Conservation (phyloP, 1,140 invertebrate genomes). For the Alviniconcha marisindica region DNA sequence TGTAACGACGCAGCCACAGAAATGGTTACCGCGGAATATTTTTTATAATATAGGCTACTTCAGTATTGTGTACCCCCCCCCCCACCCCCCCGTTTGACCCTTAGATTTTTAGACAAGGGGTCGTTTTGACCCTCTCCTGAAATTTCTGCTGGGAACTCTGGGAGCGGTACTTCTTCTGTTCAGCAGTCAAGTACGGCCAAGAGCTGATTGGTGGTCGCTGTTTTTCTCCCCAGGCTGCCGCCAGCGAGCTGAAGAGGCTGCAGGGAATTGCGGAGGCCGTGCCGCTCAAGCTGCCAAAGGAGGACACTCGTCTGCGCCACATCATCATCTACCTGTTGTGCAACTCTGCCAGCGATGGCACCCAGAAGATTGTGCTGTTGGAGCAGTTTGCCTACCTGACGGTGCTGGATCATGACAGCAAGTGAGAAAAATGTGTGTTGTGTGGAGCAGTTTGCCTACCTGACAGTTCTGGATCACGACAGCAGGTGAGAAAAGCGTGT, state of each 20-base stretch:
- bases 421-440: neutral
- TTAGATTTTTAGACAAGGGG: too few relatives aligned
- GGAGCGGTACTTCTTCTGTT: too few relatives aligned
- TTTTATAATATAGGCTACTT: too few relatives aligned
- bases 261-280: conserved; percentile 47
- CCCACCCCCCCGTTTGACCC: too few relatives aligned
- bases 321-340: conserved; percentile 62
- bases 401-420: conserved; percentile 43
- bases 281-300: conserved; percentile 48
- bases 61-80: too few relatives aligned
- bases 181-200: neutral
- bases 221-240: conserved; percentile 62
- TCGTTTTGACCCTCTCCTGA: too few relatives aligned
- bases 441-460: conserved; percentile 68
- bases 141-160: too few relatives aligned
- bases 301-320: conserved; percentile 63
- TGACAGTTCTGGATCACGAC: conserved; percentile 26
- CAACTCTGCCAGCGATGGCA: conserved; percentile 49
- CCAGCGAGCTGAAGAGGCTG: conserved; percentile 57
- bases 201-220: neutral
- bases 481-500: neutral
- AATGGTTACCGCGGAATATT: too few relatives aligned
- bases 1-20: too few relatives aligned
- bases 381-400: conserved; percentile 67
- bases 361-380: conserved; percentile 52